phyloP scores from a whole-genome alignment of 2,113 vertebrate genomes.

The Brachirus orientalis region DNA sequence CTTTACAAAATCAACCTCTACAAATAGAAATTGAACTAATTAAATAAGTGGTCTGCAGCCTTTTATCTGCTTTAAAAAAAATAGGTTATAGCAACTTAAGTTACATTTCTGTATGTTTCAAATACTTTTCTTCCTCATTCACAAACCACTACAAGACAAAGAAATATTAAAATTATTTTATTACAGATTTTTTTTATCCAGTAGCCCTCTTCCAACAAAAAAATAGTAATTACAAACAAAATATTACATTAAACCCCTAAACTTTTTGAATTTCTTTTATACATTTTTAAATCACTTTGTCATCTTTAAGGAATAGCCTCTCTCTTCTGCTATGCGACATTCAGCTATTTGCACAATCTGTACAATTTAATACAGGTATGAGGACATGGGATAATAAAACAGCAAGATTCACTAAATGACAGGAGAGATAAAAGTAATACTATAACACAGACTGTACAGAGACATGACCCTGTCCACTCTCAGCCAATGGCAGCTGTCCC shows the following conservation, averaged over 20 bases:
- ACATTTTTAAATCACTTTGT: conserved; percentile 77
- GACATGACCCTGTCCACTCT: conserved; percentile 67
- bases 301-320: conserved; percentile 75
- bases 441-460: conserved; percentile 94
- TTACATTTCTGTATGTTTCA: too few relatives aligned
- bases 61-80: too few relatives aligned
- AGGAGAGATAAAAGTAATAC: conserved; percentile 86
- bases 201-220: conserved; percentile 97
- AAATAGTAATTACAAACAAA: conserved; percentile 99
- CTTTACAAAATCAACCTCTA: too few relatives aligned
- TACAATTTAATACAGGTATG: conserved; percentile 97
- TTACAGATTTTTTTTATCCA: conserved; percentile 96
- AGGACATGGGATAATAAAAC: conserved; percentile 82
- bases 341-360: conserved; percentile 94
- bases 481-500: conserved; percentile 58
- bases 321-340: conserved; percentile 87
- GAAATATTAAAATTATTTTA: conserved; percentile 99
- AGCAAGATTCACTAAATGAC: conserved; percentile 73
- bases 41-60: too few relatives aligned
- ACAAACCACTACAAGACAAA: conserved; percentile 33
- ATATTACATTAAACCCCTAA: conserved; percentile 95
- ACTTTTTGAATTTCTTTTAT: conserved; percentile 77
- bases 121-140: too few relatives aligned
- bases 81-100: too few relatives aligned
- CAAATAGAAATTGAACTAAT: too few relatives aligned